Percentiles rank a stretch among this genome's conserved stretches.
phyloP scores from a whole-genome alignment of 2,113 vertebrate genomes.

The Grammomys dolichurus region DNA sequence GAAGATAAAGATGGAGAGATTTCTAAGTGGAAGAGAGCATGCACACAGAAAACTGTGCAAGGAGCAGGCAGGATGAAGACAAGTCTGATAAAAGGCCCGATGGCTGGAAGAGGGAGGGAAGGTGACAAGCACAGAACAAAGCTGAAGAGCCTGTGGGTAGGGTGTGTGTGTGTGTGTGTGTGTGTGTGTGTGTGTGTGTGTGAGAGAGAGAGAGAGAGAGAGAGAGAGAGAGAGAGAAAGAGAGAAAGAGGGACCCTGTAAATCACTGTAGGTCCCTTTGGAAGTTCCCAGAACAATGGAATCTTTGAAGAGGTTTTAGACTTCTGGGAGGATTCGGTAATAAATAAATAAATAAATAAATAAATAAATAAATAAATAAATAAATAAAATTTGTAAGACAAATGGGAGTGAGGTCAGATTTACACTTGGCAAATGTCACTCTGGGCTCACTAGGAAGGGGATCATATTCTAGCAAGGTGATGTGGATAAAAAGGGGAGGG shows the following conservation, averaged over 20 bases:
- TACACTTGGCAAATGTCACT: slow-evolving; percentile 4
- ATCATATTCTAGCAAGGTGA: not conserved
- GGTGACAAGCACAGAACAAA: not conserved
- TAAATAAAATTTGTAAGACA: not conserved
- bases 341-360: too few species aligned
- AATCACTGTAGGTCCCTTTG: not conserved
- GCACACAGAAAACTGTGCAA: not conserved
- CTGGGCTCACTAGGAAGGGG: not conserved
- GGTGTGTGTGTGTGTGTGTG: too few species aligned
- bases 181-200: too few species aligned
- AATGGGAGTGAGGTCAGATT: not conserved
- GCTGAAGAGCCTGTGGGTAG: not conserved
- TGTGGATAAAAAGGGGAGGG: not conserved
- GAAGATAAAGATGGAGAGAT: not conserved
- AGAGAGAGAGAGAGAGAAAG: too few species aligned
- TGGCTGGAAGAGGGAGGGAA: not conserved
- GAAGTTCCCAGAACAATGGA: slow-evolving; percentile 5
- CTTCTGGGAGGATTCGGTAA: not conserved
- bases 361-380: too few species aligned
- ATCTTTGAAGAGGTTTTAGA: slow-evolving; percentile 37
- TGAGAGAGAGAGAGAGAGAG: too few species aligned
- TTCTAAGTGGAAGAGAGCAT: not conserved
- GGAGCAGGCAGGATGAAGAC: not conserved
- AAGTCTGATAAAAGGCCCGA: not conserved
- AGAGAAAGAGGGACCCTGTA: not conserved